Conservation (phyloP, 2,888 invertebrate genomes). For the Linnaemya tessellans region DNA sequence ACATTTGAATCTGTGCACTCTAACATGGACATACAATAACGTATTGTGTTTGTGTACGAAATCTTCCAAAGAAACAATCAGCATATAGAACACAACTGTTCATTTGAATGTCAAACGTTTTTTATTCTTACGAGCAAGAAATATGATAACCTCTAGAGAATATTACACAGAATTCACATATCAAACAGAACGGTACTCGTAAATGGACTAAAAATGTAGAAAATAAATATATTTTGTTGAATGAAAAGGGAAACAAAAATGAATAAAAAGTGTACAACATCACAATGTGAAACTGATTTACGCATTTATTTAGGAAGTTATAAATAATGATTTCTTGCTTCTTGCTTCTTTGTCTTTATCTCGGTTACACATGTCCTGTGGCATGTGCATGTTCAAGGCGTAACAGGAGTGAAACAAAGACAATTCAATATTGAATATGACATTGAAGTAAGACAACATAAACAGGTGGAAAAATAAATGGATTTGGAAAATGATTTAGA, state of each 20-base stretch:
- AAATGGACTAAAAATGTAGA: not conserved
- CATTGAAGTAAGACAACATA: too few relatives aligned
- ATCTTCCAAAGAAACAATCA: constrained; percentile 25
- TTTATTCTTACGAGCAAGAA: constrained; percentile 21
- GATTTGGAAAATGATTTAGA: too few relatives aligned
- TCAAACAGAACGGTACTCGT: not conserved
- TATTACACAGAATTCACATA: not conserved
- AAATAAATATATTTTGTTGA: not conserved
- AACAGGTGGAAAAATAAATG: too few relatives aligned
- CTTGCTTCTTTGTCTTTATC: too few relatives aligned
- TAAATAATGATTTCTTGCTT: constrained; percentile 48
- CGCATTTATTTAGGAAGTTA: constrained; percentile 62
- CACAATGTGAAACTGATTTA: constrained; percentile 59
- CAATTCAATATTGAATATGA: too few relatives aligned
- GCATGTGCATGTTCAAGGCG: too few relatives aligned
- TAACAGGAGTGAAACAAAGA: too few relatives aligned
- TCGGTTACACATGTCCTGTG: too few relatives aligned
- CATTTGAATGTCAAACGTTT: not conserved
- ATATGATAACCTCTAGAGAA: constrained; percentile 52
- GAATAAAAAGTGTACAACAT: too few relatives aligned
- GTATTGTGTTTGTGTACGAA: constrained; percentile 1
- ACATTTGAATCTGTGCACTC: not conserved
- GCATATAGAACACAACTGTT: constrained; percentile 10
- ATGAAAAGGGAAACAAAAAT: constrained; percentile 8
- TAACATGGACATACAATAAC: not conserved